phyloP scores from a whole-genome alignment of 2,797 vertebrate genomes.

The Anomalospiza imberbis region DNA sequence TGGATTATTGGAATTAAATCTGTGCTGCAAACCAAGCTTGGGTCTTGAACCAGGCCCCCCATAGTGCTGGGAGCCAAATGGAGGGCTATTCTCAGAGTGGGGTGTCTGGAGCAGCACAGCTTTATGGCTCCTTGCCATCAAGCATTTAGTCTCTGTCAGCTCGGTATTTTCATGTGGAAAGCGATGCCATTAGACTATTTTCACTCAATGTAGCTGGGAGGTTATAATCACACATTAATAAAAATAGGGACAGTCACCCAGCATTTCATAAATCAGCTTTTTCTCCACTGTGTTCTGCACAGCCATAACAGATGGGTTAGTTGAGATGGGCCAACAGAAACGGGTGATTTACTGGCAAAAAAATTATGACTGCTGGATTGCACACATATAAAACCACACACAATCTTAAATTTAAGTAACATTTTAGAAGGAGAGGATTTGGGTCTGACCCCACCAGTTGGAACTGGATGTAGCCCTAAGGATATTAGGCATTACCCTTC shows the following conservation, averaged over 20 bases:
- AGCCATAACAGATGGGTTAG: neutral
- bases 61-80: neutral
- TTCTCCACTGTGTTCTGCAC: neutral
- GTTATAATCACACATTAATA: conserved; percentile 28
- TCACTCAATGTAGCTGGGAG: neutral
- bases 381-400: neutral
- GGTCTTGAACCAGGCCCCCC: neutral
- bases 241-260: neutral
- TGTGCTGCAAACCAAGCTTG: fast-evolving
- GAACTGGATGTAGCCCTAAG: neutral
- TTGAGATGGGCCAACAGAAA: neutral
- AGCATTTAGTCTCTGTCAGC: neutral
- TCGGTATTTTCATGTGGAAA: neutral
- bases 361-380: conserved; percentile 12
- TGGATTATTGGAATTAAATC: neutral
- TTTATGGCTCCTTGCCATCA: neutral
- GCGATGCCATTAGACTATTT: neutral
- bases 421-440: neutral
- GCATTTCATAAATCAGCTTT: conserved; percentile 7
- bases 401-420: neutral
- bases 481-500: neutral
- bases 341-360: conserved; percentile 24
- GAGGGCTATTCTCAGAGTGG: neutral
- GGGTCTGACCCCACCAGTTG: neutral
- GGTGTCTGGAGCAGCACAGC: neutral